Base-by-base conservation (phyloP, 2,888 invertebrate species). In the Agrochola macilenta region DNA sequence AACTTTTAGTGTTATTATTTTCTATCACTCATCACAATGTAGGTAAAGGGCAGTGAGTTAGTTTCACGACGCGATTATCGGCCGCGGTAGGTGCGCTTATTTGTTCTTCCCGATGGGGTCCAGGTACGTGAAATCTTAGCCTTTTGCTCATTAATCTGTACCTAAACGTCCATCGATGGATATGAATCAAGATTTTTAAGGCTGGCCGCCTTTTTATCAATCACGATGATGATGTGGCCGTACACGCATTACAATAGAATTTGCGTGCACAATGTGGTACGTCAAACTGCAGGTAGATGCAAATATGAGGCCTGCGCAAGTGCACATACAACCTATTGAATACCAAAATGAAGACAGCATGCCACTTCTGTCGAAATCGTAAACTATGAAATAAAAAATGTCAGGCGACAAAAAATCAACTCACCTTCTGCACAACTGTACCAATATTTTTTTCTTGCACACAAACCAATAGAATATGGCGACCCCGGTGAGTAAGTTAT, bases 401-500 rank as follows among this genome's bases (percentile, higher is more conserved):
- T 30, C 3, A 14, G 14, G 9, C 0, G 20, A 35, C 1, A 39
- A 49, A 52, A 54, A 46, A 43, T 4, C 1, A 7, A 82, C 79
- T 85, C 81, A 93, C 93, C 88, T 91, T 60, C 83, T 88, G 63
- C 88, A 87, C 2, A 93, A 73, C 78, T 71, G 78, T 0, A 39
- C 0, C 5, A 90, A 80, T 5, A 89, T 84, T 0, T 73, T 80
- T 57, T 79, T 90, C 72, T 91, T 91, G 79, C 86, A 90, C 0
- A 92, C 85, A 69, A 92, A 93, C 9, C 91, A 74, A 17, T 90
- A 66, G 85, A 93, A 94, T 54, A 94, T 89, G 26, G 82, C 14
- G 5, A 92, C 74, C 1, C 93, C 94, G 5, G 83, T 86, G 0
- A 91, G 79, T 2, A 81, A 5, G 78, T 92, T 93, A 81, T 90